Evolutionary conservation across 2,797 vertebrate genomes (phyloP).

Genomic region (Esox lucius): DNA sequence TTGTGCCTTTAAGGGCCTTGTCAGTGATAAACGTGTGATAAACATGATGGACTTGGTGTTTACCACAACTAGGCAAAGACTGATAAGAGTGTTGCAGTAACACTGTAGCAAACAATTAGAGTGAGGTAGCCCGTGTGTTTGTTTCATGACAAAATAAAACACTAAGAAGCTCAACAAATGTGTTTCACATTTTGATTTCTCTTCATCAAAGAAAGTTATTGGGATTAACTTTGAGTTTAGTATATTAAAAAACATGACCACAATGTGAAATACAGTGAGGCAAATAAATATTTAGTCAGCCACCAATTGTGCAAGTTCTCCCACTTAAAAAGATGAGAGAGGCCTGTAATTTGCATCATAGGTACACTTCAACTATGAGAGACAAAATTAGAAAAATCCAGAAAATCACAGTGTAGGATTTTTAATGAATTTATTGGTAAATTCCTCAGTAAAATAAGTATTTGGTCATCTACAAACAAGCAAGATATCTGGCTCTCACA

Average conservation of each 20-base stretch:
- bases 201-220: background rate
- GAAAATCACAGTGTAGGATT: too few relatives aligned
- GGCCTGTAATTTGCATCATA: too few relatives aligned
- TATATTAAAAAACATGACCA: background rate
- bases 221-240: background rate
- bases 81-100: background rate
- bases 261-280: background rate
- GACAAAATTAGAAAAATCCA: too few relatives aligned
- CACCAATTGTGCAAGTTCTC: too few relatives aligned
- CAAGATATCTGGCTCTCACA: too few relatives aligned
- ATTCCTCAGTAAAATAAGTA: too few relatives aligned
- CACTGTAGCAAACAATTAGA: background rate
- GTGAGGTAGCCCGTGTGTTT: background rate
- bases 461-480: too few relatives aligned
- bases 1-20: background rate
- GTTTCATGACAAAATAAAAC: background rate
- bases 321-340: too few relatives aligned
- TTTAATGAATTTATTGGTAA: too few relatives aligned
- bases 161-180: background rate
- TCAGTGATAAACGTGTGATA: background rate
- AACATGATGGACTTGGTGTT: slow-evolving; percentile 1
- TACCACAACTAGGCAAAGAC: background rate
- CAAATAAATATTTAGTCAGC: too few relatives aligned
- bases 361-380: too few relatives aligned
- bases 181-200: background rate